Conservation (phyloP, 2,888 invertebrate species). For the Amphipyra berbera region DNA sequence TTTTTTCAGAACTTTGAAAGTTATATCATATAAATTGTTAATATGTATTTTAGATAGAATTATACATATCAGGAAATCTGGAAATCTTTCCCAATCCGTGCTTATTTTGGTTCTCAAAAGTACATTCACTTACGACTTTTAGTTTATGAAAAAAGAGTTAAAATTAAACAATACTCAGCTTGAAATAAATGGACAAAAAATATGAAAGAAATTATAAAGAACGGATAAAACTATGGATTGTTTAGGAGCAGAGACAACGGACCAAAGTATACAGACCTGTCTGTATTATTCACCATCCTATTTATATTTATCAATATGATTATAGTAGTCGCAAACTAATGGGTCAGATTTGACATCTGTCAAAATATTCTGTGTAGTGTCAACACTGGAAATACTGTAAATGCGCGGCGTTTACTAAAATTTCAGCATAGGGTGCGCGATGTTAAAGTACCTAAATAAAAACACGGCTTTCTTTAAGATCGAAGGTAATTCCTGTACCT, state of each 20-base stretch:
- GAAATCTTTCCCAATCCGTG: conserved; percentile 24
- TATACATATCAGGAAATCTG: conserved; percentile 63
- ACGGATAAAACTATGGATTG: neutral
- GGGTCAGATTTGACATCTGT: too few relatives aligned
- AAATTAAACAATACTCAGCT: too few relatives aligned
- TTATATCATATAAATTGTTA: conserved; percentile 52
- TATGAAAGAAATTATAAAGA: too few relatives aligned
- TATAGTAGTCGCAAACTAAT: too few relatives aligned
- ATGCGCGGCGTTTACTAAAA: too few relatives aligned
- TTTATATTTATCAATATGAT: neutral
- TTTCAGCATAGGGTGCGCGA: too few relatives aligned
- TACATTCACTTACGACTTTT: neutral
- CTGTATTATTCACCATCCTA: neutral
- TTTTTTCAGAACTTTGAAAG: conserved; percentile 26
- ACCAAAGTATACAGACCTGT: conserved; percentile 40
- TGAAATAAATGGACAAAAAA: neutral
- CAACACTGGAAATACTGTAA: too few relatives aligned
- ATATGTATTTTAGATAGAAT: conserved; percentile 62
- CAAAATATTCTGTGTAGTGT: too few relatives aligned
- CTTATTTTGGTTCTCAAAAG: conserved; percentile 11
- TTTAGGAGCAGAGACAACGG: conserved; percentile 12
- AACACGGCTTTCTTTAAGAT: too few relatives aligned
- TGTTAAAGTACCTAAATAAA: too few relatives aligned
- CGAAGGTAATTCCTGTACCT: too few relatives aligned
- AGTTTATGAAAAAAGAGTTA: neutral